Evolutionary conservation across 2,797 vertebrate genomes (phyloP), one percentile per base, ranked within the genome.

Genomic region (Tachyglossus aculeatus): DNA sequence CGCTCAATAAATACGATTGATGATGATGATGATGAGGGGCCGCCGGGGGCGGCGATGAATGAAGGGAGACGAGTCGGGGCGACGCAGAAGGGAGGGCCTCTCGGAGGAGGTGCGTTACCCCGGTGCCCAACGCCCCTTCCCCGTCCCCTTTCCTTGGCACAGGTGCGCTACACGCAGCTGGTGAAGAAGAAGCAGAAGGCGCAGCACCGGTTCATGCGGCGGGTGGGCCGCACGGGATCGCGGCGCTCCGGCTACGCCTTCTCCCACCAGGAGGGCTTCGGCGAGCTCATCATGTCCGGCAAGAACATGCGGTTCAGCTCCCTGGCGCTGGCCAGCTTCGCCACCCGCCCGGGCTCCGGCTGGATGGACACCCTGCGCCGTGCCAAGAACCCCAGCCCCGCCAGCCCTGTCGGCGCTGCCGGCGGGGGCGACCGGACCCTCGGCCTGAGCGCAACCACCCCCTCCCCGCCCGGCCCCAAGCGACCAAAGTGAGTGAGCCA

Each of bases 241-340:
- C 91, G 94, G 15, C 93, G 96, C 66, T 98, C 97, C 0, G 96
- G 96, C 71, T 98, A 98, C 0, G 96, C 97, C 66, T 98, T 98
- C 67, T 95, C 97, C 3, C 97, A 98, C 85, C 96, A 97, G 84
- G 97, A 98, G 67, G 97, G 97, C 25, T 98, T 98, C 0, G 97
- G 97, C 34, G 97, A 98, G 83, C 95, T 98, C 73, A 98, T 98
- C 82, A 98, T 95, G 77, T 98, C 97, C 0, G 97, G 97, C 57
- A 98, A 96, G 85, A 98, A 98, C 91, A 98, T 98, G 97, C 85
- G 95, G 3, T 95, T 97, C 34, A 97, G 96, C 43, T 97, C 97
- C 12, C 57, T 96, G 68, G 95, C 94, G 0, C 90, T 98, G 19
- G 94, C 95, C 74, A 86, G 87, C 61, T 97, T 97, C 4, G 75